Conservation (phyloP, 2,797 vertebrate species). For the Chaenodraco wilsoni region DNA sequence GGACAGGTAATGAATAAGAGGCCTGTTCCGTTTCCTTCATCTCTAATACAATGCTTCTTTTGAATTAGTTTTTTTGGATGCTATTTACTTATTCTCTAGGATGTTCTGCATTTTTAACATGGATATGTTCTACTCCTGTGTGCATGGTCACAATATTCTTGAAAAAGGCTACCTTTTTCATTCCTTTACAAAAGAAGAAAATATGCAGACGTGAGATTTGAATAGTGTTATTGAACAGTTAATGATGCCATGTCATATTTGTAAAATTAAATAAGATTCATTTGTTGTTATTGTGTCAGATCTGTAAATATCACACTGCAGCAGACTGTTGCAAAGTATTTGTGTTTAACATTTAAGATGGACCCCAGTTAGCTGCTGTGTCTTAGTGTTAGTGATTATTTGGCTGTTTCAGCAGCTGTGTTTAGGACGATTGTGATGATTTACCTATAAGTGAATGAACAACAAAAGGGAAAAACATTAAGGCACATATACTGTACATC, state of each 20-base stretch:
- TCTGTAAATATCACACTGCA: background rate
- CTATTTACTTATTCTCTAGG: background rate
- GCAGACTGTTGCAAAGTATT: background rate
- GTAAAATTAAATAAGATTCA: too few relatives aligned
- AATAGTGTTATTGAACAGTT: background rate
- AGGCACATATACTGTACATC: too few relatives aligned
- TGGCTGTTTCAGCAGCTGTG: too few relatives aligned
- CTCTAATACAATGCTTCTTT: background rate
- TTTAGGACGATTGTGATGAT: too few relatives aligned
- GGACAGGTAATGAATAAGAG: conserved; percentile 13
- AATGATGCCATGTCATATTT: background rate
- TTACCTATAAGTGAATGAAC: too few relatives aligned
- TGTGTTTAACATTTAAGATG: background rate
- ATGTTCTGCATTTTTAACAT: too few relatives aligned
- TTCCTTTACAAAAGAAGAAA: background rate
- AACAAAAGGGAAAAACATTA: too few relatives aligned
- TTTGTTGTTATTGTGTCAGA: background rate
- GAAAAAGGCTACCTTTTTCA: background rate
- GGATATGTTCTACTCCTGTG: too few relatives aligned
- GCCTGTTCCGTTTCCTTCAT: background rate
- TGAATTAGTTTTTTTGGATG: background rate
- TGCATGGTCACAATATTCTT: background rate
- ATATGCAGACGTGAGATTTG: background rate
- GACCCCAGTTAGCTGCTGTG: too few relatives aligned
- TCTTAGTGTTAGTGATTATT: too few relatives aligned